These are phyloP conservation scores for Kryptolebias ocellatus DNA, from an alignment of 2,797 vertebrate genomes.

Conservation along the genomic window DNA sequence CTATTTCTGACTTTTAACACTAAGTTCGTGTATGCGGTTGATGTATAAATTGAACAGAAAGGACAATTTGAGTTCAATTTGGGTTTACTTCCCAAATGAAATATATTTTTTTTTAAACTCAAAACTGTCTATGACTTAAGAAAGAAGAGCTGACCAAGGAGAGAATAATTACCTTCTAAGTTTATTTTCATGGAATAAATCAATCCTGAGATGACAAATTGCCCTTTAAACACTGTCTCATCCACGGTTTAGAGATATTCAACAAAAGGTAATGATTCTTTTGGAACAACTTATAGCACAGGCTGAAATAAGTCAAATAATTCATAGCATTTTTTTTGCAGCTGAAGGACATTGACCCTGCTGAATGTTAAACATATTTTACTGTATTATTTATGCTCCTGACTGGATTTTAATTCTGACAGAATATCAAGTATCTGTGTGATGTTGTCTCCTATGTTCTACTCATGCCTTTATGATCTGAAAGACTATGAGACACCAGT, in stretches of 20 bases:
- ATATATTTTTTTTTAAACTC: slow-evolving; percentile 5
- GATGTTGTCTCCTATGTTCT: slow-evolving; percentile 10
- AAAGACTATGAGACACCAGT: not conserved
- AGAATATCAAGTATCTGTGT: slow-evolving; percentile 5
- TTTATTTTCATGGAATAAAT: slow-evolving; percentile 18
- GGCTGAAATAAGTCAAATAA: slow-evolving; percentile 15
- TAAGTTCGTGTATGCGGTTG: not conserved
- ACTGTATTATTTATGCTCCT: slow-evolving; percentile 38
- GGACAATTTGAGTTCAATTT: not conserved
- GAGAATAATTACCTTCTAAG: slow-evolving; percentile 6
- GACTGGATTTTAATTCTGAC: slow-evolving; percentile 19
- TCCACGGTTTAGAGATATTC: slow-evolving; percentile 34
- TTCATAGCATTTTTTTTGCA: slow-evolving; percentile 11
- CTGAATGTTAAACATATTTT: slow-evolving; percentile 40
- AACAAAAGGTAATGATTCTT: slow-evolving; percentile 29
- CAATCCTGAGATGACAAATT: slow-evolving; percentile 30
- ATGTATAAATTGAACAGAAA: not conserved
- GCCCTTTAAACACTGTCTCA: not conserved
- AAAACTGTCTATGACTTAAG: not conserved
- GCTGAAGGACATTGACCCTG: slow-evolving; percentile 47
- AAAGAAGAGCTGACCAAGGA: not conserved
- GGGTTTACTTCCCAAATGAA: not conserved
- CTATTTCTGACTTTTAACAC: not conserved
- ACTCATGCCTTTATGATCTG: not conserved
- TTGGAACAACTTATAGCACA: slow-evolving; percentile 31